A percentile compares a stretch with the other conserved stretches of the same genome.
Conservation (phyloP, 2,113 vertebrate species). For the Circaetus gallicus region DNA sequence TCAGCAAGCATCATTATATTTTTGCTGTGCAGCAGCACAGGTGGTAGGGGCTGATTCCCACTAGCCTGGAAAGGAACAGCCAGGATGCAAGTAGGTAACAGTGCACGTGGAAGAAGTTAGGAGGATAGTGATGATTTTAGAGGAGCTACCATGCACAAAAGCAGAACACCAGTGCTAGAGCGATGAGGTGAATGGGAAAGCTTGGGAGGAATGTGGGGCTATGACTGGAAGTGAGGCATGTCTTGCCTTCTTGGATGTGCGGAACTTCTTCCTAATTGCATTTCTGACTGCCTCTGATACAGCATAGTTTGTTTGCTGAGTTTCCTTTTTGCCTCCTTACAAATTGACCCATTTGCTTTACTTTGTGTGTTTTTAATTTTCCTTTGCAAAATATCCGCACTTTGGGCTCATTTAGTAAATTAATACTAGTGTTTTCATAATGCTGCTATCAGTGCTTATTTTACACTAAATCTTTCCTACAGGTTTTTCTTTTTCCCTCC, state of each 20-base stretch:
- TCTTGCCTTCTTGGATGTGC: neutral
- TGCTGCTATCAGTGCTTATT: slow-evolving; percentile 64
- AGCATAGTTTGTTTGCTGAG: slow-evolving; percentile 59
- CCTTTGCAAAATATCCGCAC: slow-evolving; percentile 44
- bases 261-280: slow-evolving; percentile 47
- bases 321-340: slow-evolving; percentile 65
- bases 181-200: slow-evolving; percentile 12
- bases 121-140: neutral
- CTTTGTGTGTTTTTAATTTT: slow-evolving; percentile 71
- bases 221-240: neutral
- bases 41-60: neutral
- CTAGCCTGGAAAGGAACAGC: neutral
- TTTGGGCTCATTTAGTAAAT: slow-evolving; percentile 71
- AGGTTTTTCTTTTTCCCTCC: slow-evolving; percentile 31
- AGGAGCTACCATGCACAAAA: neutral
- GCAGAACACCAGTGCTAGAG: neutral
- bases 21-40: neutral
- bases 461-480: slow-evolving; percentile 65
- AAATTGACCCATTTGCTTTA: slow-evolving; percentile 77
- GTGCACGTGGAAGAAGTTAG: neutral
- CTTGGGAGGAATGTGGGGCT: neutral
- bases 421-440: slow-evolving; percentile 71
- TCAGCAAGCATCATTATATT: neutral
- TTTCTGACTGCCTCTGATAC: slow-evolving; percentile 7
- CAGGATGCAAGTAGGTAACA: neutral